phyloP scores from a whole-genome alignment of 2,797 vertebrate genomes.

The Margarornis squamiger region DNA sequence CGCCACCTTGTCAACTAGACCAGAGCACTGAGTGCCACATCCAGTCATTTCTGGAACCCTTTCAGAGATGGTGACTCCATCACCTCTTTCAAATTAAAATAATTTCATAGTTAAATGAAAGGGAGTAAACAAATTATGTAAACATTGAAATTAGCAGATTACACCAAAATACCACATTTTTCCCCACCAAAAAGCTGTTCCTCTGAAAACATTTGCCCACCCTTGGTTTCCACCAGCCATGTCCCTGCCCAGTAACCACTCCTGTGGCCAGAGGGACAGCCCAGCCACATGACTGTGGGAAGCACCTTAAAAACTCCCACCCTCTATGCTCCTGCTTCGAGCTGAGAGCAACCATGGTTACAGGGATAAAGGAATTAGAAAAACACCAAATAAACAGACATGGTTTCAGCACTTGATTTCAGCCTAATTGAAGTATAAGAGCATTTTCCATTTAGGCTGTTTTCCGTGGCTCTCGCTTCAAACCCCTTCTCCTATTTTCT shows the following conservation, averaged over 20 bases:
- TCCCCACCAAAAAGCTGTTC: not conserved
- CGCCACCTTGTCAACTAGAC: not conserved
- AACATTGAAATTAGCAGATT: not conserved
- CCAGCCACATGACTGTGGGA: not conserved
- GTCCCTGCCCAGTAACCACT: accelerated
- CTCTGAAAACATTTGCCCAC: not conserved
- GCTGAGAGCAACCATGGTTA: conserved; percentile 10
- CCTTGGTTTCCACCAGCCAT: not conserved
- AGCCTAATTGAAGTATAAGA: not conserved
- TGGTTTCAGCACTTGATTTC: not conserved
- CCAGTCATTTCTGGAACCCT: too few relatives aligned
- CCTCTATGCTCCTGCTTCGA: accelerated
- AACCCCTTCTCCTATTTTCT: not conserved
- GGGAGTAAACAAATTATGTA: not conserved
- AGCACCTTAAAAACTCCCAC: not conserved
- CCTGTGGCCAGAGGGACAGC: not conserved
- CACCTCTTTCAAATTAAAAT: not conserved
- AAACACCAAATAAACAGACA: not conserved
- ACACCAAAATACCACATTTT: not conserved
- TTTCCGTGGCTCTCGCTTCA: not conserved
- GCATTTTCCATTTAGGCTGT: not conserved
- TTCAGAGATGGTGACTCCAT: not conserved
- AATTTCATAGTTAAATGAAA: not conserved
- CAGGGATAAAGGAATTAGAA: not conserved
- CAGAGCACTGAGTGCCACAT: not conserved